Percentiles rank a stretch among this genome's conserved stretches.
phyloP scores from a whole-genome alignment of 1,140 invertebrate species.

The Phenacoccus solenopsis region DNA sequence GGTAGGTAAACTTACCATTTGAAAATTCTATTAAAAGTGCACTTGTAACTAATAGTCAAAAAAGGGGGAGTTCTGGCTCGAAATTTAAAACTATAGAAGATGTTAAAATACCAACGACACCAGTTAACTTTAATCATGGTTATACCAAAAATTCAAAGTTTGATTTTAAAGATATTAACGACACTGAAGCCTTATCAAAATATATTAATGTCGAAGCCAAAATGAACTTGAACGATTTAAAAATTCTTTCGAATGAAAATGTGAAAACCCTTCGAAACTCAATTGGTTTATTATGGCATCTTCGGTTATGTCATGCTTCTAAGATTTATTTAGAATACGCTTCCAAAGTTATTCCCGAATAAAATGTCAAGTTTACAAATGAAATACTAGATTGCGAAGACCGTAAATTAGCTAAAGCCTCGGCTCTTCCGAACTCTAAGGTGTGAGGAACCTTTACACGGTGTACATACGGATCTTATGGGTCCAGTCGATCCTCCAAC shows the following conservation, averaged over 20 bases:
- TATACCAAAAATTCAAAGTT: background rate
- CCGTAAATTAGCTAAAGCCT: background rate
- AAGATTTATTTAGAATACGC: background rate
- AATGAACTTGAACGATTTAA: background rate
- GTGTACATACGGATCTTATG: background rate
- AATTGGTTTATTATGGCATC: background rate
- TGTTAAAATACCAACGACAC: no score
- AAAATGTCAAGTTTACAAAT: background rate
- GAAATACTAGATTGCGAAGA: background rate
- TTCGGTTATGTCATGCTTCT: background rate
- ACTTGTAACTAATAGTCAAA: background rate
- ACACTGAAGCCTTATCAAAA: background rate
- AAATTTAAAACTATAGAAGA: no score
- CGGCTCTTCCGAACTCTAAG: background rate
- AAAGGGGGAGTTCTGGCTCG: no score
- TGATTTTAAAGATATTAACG: background rate
- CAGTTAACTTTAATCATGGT: background rate
- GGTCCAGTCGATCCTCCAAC: background rate
- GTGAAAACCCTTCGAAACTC: background rate
- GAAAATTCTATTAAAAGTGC: no score
- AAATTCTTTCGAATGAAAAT: background rate
- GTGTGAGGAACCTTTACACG: background rate
- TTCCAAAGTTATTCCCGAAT: background rate
- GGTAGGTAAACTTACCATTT: background rate
- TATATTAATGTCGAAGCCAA: background rate